phyloP scores from a whole-genome alignment of 2,888 invertebrate genomes.

The Calameuta filiformis region DNA sequence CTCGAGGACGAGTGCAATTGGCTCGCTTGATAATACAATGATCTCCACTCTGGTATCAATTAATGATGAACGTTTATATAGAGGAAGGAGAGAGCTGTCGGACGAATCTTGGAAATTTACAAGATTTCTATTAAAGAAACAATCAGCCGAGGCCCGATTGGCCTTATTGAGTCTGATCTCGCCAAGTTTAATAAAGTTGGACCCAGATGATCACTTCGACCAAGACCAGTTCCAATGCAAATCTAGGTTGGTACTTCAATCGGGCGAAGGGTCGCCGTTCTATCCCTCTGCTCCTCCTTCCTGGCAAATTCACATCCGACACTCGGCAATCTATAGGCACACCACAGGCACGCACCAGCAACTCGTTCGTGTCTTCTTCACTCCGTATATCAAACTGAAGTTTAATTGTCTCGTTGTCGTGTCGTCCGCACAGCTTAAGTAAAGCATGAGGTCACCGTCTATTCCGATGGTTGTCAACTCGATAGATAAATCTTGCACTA shows the following conservation, averaged over 20 bases:
- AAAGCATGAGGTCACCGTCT: conserved; percentile 59
- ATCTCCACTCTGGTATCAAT: neutral
- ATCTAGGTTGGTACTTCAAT: neutral
- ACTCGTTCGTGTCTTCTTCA: conserved; percentile 7
- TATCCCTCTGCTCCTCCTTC: neutral
- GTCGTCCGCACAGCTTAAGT: conserved; percentile 44
- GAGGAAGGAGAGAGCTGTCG: conserved; percentile 17
- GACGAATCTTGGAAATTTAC: neutral
- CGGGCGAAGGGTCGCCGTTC: neutral
- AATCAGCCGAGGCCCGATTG: neutral
- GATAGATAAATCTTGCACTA: neutral
- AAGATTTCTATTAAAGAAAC: neutral
- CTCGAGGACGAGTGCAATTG: conserved; percentile 55
- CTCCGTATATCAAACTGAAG: conserved; percentile 31
- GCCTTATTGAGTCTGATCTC: neutral
- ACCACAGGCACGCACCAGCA: neutral
- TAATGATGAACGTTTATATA: conserved; percentile 16
- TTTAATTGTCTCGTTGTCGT: conserved; percentile 52
- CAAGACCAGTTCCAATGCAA: neutral
- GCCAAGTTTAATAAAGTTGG: neutral
- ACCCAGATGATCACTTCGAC: neutral
- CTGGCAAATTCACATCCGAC: neutral
- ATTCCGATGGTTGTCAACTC: conserved; percentile 26
- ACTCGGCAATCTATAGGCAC: neutral
- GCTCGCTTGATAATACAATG: conserved; percentile 48